phyloP scores from a whole-genome alignment of 2,113 vertebrate species.

The Canis aureus region DNA sequence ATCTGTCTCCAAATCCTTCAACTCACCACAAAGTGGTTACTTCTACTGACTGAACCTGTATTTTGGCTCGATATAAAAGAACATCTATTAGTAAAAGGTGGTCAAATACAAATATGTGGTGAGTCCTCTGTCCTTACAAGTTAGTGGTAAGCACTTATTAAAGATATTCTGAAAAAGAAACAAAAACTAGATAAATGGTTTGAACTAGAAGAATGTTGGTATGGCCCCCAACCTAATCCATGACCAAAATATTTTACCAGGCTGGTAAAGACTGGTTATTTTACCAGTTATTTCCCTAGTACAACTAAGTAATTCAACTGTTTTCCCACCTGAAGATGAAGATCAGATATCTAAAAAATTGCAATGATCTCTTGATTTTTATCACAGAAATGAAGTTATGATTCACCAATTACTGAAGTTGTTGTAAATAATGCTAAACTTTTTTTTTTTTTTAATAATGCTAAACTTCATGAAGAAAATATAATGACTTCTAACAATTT shows the following conservation, averaged over 20 bases:
- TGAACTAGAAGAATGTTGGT: not conserved
- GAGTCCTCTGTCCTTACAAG: not conserved
- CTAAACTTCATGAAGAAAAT: slow-evolving; percentile 5
- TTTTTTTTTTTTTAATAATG: too few relatives aligned
- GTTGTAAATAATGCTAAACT: not conserved
- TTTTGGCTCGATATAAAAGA: slow-evolving; percentile 10
- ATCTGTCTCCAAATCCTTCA: not conserved
- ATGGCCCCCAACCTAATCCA: not conserved
- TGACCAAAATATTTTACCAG: not conserved
- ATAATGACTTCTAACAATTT: not conserved
- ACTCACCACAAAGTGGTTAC: not conserved
- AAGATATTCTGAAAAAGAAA: not conserved
- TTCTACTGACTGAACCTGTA: not conserved
- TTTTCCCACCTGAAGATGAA: slow-evolving; percentile 26
- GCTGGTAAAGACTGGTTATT: not conserved
- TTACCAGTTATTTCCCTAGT: not conserved
- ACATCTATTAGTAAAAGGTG: not conserved
- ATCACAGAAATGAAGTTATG: not conserved
- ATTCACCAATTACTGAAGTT: not conserved
- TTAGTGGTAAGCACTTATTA: not conserved
- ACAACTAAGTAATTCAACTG: not conserved
- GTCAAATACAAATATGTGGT: not conserved
- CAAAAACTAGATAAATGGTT: not conserved
- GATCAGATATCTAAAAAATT: slow-evolving; percentile 3
- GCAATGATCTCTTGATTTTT: not conserved